Evolutionary conservation across 2,888 invertebrate genomes (phyloP).

Genomic region (Chaetoderma sp.): DNA sequence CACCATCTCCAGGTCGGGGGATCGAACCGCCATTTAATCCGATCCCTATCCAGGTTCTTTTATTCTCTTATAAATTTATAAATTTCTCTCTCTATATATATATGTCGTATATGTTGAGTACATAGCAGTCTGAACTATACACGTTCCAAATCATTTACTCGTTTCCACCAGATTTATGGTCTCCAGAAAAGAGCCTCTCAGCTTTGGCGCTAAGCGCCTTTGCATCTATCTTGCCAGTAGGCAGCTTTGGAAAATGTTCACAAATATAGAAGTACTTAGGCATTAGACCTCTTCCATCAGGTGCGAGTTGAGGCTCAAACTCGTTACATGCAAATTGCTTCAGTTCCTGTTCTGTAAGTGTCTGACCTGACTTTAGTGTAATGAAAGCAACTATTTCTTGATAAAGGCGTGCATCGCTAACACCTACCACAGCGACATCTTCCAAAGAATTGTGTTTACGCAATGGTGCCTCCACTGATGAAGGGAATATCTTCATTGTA

Average conservation of each 20-base stretch:
- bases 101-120: too few relatives aligned
- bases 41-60: too few relatives aligned
- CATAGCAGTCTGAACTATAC: too few relatives aligned
- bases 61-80: too few relatives aligned
- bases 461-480: background rate
- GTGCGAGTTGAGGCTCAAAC: background rate
- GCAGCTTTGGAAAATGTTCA: background rate
- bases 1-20: too few relatives aligned
- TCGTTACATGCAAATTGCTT: background rate
- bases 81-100: too few relatives aligned
- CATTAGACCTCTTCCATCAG: background rate
- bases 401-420: background rate
- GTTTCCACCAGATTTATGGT: too few relatives aligned
- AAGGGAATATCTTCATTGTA: slow-evolving; percentile 1
- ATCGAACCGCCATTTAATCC: too few relatives aligned
- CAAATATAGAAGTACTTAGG: background rate
- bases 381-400: slow-evolving; percentile 1
- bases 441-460: background rate
- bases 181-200: too few relatives aligned
- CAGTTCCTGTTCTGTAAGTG: background rate
- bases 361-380: background rate
- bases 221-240: slow-evolving; percentile 8
- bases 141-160: too few relatives aligned
- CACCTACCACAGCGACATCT: slow-evolving; percentile 1
- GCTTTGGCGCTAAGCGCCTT: too few relatives aligned